phyloP scores from a whole-genome alignment of 2,888 invertebrate genomes.

The Apamea epomidion region DNA sequence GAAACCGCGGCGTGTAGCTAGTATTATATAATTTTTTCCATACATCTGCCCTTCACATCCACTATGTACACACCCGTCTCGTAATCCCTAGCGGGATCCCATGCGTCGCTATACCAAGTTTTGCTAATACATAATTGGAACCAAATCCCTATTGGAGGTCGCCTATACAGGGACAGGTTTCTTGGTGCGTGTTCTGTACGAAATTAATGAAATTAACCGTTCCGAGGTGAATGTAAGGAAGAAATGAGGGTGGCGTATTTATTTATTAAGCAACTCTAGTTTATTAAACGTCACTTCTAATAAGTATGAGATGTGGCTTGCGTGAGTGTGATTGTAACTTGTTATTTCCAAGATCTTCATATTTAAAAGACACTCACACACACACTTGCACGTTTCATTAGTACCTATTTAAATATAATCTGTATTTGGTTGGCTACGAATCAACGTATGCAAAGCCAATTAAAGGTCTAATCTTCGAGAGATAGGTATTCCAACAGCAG shows the following conservation, averaged over 20 bases:
- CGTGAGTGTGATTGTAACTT: constrained; percentile 11
- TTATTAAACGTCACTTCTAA: constrained; percentile 71
- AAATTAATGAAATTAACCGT: constrained; percentile 89
- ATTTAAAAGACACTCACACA: too few species aligned
- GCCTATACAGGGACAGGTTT: constrained; percentile 82
- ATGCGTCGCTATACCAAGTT: constrained; percentile 84
- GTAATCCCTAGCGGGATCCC: constrained; percentile 80
- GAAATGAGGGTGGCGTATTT: constrained; percentile 72
- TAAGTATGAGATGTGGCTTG: constrained; percentile 59
- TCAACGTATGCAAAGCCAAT: not conserved
- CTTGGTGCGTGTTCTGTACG: constrained; percentile 86
- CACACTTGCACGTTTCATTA: not conserved
- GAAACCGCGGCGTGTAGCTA: too few species aligned
- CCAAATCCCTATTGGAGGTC: constrained; percentile 86
- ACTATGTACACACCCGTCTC: constrained; percentile 63
- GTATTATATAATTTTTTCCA: not conserved
- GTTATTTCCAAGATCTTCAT: too few species aligned
- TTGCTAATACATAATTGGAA: constrained; percentile 88
- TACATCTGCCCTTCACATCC: constrained; percentile 13
- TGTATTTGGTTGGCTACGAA: not conserved
- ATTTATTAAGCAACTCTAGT: constrained; percentile 69
- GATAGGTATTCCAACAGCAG: not conserved
- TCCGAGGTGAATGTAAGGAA: constrained; percentile 79
- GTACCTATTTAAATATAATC: too few species aligned
- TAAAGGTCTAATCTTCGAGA: too few species aligned